Base-by-base conservation (phyloP, 2,797 vertebrate species). In the Gallinago stenura region DNA sequence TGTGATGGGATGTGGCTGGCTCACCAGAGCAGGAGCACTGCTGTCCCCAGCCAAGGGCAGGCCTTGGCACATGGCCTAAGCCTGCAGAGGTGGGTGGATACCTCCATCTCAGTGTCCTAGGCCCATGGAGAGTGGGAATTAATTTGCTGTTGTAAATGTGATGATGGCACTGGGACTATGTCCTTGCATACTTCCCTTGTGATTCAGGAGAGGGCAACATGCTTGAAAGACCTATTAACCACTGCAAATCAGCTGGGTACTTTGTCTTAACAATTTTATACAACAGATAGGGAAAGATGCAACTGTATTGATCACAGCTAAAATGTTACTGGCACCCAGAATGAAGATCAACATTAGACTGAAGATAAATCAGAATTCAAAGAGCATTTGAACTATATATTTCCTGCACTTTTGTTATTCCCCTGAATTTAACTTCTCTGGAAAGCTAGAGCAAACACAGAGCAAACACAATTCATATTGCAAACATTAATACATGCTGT, bases 21-120 rank as follows among this genome's bases (percentile, higher is more conserved):
- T 85, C 24, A 10, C 13, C n/a, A 61, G 16, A 83, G 35, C 46
- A 62, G 56, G 31, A 75, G 12, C 53, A 39, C 20, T 53, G 54
- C 0, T 1, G 30, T 56, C 15, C 31, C 14, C 20, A 43, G 13
- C 7, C 1, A 2, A 76, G 9, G 10, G 6, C 25, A 41, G 58
- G 45, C 10, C 10, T 26, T 0, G 0, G 39, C 6, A 22, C 24
- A 25, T 0, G 6, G 50, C 3, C 37, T 65, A 66, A 3, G 15
- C 18, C 19, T 46, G 30, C 22, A 3, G 3, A 3, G 2, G 8
- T 24, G 22, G 17, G 48, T 0, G 1, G n/a, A 45, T 41, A 46
- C 51, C n/a, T 82, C 22, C 39, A 56, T 24, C 26, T 12, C 10
- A 6, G 20, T 20, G 26, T 37, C n/a, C 65, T 62, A 31, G 30